Evolutionary conservation across 2,113 vertebrate genomes (phyloP), one percentile per base, ranked within the genome.

Genomic region (sheep (Ovis aries)): DNA sequence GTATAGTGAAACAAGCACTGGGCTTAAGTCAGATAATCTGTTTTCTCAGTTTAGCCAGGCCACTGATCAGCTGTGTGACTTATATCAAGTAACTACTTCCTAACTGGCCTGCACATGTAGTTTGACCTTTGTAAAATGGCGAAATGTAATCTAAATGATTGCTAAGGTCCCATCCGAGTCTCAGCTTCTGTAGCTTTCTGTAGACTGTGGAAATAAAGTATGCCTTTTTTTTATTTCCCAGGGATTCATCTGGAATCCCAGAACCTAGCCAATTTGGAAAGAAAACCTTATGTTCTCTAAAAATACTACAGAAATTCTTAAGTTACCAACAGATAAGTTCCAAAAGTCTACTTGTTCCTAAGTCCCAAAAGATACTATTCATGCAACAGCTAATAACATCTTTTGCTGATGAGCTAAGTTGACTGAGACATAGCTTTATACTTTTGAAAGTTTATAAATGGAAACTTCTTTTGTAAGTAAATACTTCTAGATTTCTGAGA

Each of bases 391-490:
- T 64, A 86, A 52, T 74, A 64, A 4, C 31, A 84, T 81, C 36
- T 93, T 90, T 90, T 92, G 52, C 74, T 90, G 36, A 27, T 87
- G n/a, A 52, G n/a, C 16, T 40, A 86, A 80, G 6, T 80, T 60
- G 84, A 89, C 31, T 50, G 55, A 95, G 84, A 94, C 4, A 13
- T 91, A 60, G n/a, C n/a, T 84, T 84, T 88, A 27, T 97, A 86
- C 85, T 85, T 96, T 62, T 91, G 29, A 57, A 89, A 89, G 53
- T 94, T 48, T 4, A 45, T 90, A 90, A 82, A 53, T 85, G 80
- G 57, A 67, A 96, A 94, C 27, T 77, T 71, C 50, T 92, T 33
- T 97, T 92, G 27, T 62, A 94, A 94, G 52, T 59, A 94, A 96
- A 48, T 88, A 80, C 82, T 17, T 88, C 11, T 83, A 48, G 48